Percentiles rank a stretch among this genome's conserved stretches.
Conservation (phyloP, 2,888 invertebrate species). For the Gymnocheta viridis region DNA sequence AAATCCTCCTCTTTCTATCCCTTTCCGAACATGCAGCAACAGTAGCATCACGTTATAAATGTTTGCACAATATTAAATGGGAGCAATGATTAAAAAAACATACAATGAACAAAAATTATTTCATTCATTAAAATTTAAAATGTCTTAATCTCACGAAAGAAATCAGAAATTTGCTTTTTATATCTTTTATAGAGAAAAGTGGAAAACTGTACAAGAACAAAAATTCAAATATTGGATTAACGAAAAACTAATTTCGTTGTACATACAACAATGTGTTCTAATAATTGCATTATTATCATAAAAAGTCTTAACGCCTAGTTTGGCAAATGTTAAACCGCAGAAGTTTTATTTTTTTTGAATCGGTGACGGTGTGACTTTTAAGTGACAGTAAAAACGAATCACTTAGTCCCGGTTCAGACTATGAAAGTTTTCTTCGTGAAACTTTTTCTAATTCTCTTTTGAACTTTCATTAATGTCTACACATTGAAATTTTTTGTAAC, state of each 20-base stretch:
- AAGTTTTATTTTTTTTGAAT: too few species aligned
- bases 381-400: too few species aligned
- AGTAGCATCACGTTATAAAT: conserved; percentile 57
- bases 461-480: too few species aligned
- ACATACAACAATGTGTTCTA: neutral
- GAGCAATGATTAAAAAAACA: conserved; percentile 56
- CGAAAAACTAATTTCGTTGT: conserved; percentile 34
- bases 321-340: too few species aligned
- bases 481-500: too few species aligned
- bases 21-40: conserved; percentile 16
- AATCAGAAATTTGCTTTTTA: conserved; percentile 63
- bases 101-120: conserved; percentile 68
- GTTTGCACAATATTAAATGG: conserved; percentile 55
- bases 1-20: conserved; percentile 17
- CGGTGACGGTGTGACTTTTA: too few species aligned
- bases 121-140: conserved; percentile 74
- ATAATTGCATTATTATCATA: neutral
- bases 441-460: too few species aligned
- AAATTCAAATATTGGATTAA: conserved; percentile 44
- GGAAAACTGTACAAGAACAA: conserved; percentile 1
- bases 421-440: too few species aligned
- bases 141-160: conserved; percentile 73
- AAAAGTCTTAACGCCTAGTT: too few species aligned
- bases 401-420: too few species aligned
- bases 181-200: conserved; percentile 7